These are phyloP conservation scores for Cyphomyrmex costatus DNA, from an alignment of 1,140 invertebrate genomes.

Conservation along the genomic window DNA sequence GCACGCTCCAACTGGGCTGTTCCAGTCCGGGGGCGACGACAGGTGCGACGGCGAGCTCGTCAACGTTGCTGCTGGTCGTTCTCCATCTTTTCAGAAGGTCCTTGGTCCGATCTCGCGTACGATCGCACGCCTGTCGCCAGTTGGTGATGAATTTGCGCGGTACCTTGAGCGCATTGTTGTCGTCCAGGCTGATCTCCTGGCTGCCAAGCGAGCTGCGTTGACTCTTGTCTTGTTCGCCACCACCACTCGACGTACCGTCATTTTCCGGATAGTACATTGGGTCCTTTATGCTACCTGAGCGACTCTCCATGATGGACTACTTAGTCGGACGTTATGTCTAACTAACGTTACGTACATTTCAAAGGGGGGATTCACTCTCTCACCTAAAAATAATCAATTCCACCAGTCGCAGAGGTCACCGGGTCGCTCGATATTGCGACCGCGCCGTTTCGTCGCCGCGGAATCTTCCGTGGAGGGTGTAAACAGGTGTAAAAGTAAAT, in stretches of 20 bases:
- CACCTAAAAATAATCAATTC: constrained; percentile 77
- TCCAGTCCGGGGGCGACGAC: constrained; percentile 73
- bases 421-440: constrained; percentile 76
- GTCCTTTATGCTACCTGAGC: constrained; percentile 77
- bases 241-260: constrained; percentile 23
- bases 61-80: constrained; percentile 88
- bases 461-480: constrained; percentile 28
- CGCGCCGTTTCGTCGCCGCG: constrained; percentile 33
- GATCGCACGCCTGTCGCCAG: constrained; percentile 91
- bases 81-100: constrained; percentile 90
- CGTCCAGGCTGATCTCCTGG: constrained; percentile 76
- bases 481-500: not conserved
- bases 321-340: constrained; percentile 41
- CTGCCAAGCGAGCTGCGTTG: constrained; percentile 77
- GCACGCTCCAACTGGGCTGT: constrained; percentile 89
- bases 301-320: constrained; percentile 75
- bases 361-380: constrained; percentile 47
- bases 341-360: constrained; percentile 41
- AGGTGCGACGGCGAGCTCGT: constrained; percentile 75
- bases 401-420: constrained; percentile 69
- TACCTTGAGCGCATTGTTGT: constrained; percentile 86
- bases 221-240: constrained; percentile 48
- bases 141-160: constrained; percentile 90
- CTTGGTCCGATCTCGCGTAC: constrained; percentile 90
- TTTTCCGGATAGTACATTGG: constrained; percentile 75